Evolutionary conservation across 2,888 invertebrate genomes (phyloP).

Genomic region (Aporophyla lueneburgensis): DNA sequence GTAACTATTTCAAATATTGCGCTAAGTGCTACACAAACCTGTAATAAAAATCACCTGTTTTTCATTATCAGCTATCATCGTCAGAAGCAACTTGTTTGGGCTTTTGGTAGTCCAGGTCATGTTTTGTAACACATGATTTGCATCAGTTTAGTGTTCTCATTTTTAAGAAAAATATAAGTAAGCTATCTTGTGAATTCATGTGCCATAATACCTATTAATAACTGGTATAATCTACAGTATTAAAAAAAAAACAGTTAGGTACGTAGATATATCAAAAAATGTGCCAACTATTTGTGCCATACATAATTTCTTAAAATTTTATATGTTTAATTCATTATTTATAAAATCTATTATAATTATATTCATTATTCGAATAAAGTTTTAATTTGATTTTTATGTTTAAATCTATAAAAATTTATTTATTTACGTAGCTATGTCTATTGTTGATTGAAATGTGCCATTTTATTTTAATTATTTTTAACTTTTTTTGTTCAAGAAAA

Average conservation of each 20-base stretch:
- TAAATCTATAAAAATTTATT: neutral
- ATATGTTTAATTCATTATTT: neutral
- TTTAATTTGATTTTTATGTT: neutral
- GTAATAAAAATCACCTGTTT: neutral
- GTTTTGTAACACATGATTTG: neutral
- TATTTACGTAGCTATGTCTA: neutral
- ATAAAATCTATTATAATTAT: too few relatives aligned
- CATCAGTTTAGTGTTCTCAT: neutral
- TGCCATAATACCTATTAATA: slow-evolving; percentile 42
- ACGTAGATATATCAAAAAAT: neutral
- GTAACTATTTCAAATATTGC: neutral
- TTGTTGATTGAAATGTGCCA: neutral
- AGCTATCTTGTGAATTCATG: slow-evolving; percentile 49
- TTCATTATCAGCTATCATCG: neutral
- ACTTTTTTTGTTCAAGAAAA: neutral
- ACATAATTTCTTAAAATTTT: neutral
- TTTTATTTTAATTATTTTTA: neutral
- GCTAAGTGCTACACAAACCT: neutral
- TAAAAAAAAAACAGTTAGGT: neutral
- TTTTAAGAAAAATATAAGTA: neutral
- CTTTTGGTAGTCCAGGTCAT: neutral
- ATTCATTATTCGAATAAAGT: neutral
- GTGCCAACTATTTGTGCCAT: slow-evolving; percentile 74
- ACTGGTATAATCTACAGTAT: slow-evolving; percentile 11
- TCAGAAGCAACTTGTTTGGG: neutral